Evolutionary conservation across 2,113 vertebrate species (phyloP).

Genomic region (Hippocampus barbouri): DNA sequence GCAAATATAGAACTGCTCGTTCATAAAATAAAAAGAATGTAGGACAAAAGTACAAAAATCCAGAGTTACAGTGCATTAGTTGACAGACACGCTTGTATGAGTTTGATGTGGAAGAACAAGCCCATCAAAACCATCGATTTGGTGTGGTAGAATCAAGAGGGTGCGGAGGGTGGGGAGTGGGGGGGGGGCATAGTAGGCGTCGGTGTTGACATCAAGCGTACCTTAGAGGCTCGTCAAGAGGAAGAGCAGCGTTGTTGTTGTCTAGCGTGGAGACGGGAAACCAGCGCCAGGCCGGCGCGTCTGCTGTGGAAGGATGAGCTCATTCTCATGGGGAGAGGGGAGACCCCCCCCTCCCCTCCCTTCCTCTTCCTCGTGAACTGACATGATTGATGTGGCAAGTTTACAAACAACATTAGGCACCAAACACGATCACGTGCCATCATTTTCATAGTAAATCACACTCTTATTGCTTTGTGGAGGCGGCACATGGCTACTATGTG

Average conservation of each 20-base stretch:
- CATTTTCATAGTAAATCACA: constrained; percentile 52
- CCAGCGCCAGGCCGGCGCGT: constrained; percentile 39
- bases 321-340: constrained; percentile 51
- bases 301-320: constrained; percentile 56
- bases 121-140: not conserved
- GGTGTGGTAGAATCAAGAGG: not conserved
- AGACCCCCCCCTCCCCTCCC: constrained; percentile 1
- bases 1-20: too few species aligned
- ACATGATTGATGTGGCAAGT: constrained; percentile 65
- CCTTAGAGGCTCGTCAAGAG: constrained; percentile 70
- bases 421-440: constrained; percentile 56
- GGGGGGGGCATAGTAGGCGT: constrained; percentile 48
- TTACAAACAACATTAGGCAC: constrained; percentile 61
- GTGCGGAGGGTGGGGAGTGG: not conserved
- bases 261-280: constrained; percentile 61
- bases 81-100: not conserved
- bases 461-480: constrained; percentile 40
- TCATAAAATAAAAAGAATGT: not conserved
- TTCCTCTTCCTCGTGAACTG: constrained; percentile 51
- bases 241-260: constrained; percentile 50
- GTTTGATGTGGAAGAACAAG: not conserved
- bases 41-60: not conserved
- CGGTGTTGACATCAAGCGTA: constrained; percentile 64
- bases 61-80: not conserved
- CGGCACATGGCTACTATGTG: not conserved